phyloP scores from a whole-genome alignment of 23 tunicate species.

The Trididemnum miniatum region DNA sequence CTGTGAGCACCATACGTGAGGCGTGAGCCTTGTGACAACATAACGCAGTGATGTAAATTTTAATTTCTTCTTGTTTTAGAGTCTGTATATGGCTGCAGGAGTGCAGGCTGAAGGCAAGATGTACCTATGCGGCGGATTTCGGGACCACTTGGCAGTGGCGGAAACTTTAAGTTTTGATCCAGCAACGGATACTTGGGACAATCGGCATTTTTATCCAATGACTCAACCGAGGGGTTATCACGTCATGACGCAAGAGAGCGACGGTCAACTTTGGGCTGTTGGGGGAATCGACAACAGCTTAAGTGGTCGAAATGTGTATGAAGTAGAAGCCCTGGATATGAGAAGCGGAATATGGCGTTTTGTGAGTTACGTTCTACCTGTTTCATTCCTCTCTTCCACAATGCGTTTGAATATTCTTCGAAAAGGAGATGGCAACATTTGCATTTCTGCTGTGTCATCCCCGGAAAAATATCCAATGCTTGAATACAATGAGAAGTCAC shows the following conservation, averaged over 20 bases:
- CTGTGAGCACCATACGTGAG: no score
- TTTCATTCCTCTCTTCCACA: conserved; percentile 53
- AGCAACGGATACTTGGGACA: conserved; percentile 38
- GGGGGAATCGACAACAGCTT: conserved; percentile 92
- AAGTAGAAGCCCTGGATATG: conserved; percentile 66
- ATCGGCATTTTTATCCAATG: conserved; percentile 18
- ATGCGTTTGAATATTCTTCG: conserved; percentile 53
- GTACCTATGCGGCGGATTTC: conserved; percentile 73
- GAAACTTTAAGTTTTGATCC: conserved; percentile 41
- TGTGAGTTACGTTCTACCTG: conserved; percentile 75
- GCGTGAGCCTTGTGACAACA: no score
- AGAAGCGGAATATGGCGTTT: conserved; percentile 50
- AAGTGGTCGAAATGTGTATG: conserved; percentile 82
- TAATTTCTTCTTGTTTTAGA: conserved; percentile 10
- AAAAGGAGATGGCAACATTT: conserved; percentile 42
- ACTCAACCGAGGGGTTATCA: conserved; percentile 71
- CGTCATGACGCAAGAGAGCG: conserved; percentile 61
- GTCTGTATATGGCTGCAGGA: conserved; percentile 80
- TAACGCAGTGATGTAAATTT: background rate
- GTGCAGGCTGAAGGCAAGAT: conserved; percentile 42
- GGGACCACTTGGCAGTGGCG: conserved; percentile 52
- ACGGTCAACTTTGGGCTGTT: conserved; percentile 71
- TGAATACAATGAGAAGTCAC: conserved; percentile 19
- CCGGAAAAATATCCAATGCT: conserved; percentile 47
- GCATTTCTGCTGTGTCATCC: conserved; percentile 66